A percentile compares a stretch with the other conserved stretches of the same genome.
phyloP scores from a whole-genome alignment of 2,888 invertebrate genomes.

The Tiliacea citrago region DNA sequence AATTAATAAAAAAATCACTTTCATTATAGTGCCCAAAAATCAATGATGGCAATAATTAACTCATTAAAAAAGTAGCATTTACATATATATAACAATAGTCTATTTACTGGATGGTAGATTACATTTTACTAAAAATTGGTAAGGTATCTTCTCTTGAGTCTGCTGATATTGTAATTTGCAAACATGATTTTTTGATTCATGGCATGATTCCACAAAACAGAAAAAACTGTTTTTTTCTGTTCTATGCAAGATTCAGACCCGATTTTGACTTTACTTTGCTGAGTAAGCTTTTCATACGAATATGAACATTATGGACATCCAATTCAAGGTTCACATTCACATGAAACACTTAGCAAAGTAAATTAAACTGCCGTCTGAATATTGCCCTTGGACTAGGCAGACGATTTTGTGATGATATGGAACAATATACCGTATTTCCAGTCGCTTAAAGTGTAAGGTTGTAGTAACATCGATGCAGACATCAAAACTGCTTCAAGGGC shows the following conservation, averaged over 20 bases:
- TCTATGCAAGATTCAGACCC: too few species aligned
- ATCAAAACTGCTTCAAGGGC: background rate
- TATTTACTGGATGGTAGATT: too few species aligned
- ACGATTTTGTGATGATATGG: background rate
- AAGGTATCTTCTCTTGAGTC: background rate
- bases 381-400: background rate
- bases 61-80: background rate
- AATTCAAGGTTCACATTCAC: background rate
- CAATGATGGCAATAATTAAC: background rate
- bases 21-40: background rate
- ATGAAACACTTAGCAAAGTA: background rate
- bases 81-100: background rate
- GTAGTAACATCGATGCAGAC: background rate
- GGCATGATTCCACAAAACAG: too few species aligned
- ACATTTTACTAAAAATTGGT: too few species aligned
- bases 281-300: background rate
- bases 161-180: background rate
- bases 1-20: background rate
- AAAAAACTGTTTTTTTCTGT: too few species aligned
- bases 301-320: rapidly evolving
- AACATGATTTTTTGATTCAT: too few species aligned
- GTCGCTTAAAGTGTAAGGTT: background rate
- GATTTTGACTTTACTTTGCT: background rate
- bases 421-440: background rate
- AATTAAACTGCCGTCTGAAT: background rate